Conservation (phyloP, 2,888 invertebrate species). For the Axea sp. region DNA sequence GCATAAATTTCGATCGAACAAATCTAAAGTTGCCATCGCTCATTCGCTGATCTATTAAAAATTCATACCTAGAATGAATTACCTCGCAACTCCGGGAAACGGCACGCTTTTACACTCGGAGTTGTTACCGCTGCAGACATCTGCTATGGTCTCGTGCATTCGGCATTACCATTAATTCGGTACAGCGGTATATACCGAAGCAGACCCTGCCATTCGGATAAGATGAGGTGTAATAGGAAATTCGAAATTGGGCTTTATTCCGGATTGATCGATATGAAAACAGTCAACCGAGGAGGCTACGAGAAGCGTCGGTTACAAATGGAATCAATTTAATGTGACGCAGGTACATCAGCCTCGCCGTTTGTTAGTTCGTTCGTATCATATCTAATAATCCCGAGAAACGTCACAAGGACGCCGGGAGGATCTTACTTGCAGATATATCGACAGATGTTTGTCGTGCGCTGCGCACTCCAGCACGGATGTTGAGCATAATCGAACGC, state of each 20-base stretch:
- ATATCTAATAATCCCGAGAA: slow-evolving; percentile 48
- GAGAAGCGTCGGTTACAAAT: neutral
- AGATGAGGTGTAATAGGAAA: too few species aligned
- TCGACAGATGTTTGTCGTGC: slow-evolving; percentile 47
- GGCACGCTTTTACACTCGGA: slow-evolving; percentile 3
- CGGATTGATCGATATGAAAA: slow-evolving; percentile 33
- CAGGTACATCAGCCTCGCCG: slow-evolving; percentile 24
- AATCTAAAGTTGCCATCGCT: slow-evolving; percentile 10
- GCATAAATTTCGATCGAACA: slow-evolving; percentile 12
- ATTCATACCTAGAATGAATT: slow-evolving; percentile 13
- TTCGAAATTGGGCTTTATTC: too few species aligned
- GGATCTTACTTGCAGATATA: slow-evolving; percentile 47
- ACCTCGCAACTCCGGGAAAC: slow-evolving; percentile 5
- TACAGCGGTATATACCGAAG: too few species aligned
- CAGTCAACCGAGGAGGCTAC: neutral
- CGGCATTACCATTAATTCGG: too few species aligned
- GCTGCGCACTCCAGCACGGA: slow-evolving; percentile 27
- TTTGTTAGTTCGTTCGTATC: slow-evolving; percentile 8
- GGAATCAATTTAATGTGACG: slow-evolving; percentile 38
- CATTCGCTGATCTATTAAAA: slow-evolving; percentile 23
- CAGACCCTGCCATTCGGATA: too few species aligned
- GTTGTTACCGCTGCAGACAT: slow-evolving; percentile 7
- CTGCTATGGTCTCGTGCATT: slow-evolving; percentile 3
- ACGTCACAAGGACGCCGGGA: slow-evolving; percentile 42
- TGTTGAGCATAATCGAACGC: slow-evolving; percentile 42